Evolutionary conservation across 2,888 invertebrate genomes (phyloP).

Genomic region (Oxyteleia sp.): DNA sequence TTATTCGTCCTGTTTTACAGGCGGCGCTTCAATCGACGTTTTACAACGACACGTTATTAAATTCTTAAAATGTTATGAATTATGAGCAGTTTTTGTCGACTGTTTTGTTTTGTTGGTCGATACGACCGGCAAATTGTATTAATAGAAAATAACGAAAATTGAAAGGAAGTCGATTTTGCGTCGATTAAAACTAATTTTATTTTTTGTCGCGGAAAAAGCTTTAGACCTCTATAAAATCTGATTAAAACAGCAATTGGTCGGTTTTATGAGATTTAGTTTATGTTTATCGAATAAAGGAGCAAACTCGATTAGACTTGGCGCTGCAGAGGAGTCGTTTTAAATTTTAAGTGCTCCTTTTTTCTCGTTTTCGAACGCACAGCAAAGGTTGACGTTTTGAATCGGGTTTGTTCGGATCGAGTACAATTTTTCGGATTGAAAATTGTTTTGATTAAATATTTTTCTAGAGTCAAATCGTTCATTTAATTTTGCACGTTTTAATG

Average conservation of each 20-base stretch:
- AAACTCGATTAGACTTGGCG: constrained; percentile 13
- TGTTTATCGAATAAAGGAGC: constrained; percentile 36
- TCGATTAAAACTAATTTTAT: constrained; percentile 49
- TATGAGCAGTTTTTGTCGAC: not conserved
- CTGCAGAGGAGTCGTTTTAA: not conserved
- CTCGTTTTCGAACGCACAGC: not conserved
- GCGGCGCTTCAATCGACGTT: not conserved
- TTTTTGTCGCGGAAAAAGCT: constrained; percentile 32
- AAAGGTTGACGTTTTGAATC: not conserved
- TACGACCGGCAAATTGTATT: constrained; percentile 12
- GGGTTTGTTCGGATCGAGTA: no score
- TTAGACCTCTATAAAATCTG: constrained; percentile 27
- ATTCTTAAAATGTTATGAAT: not conserved
- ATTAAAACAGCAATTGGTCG: constrained; percentile 41
- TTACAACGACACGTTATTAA: not conserved
- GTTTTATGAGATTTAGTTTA: constrained; percentile 44
- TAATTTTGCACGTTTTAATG: no score
- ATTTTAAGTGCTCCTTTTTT: not conserved
- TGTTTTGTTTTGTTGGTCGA: not conserved
- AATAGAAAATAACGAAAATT: constrained; percentile 22
- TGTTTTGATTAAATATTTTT: no score
- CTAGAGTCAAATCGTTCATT: no score
- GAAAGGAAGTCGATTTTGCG: constrained; percentile 22
- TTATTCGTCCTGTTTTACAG: no score
- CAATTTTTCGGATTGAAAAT: no score